Base-by-base conservation (phyloP, 2,113 vertebrate genomes). In the Daubentonia madagascariensis region DNA sequence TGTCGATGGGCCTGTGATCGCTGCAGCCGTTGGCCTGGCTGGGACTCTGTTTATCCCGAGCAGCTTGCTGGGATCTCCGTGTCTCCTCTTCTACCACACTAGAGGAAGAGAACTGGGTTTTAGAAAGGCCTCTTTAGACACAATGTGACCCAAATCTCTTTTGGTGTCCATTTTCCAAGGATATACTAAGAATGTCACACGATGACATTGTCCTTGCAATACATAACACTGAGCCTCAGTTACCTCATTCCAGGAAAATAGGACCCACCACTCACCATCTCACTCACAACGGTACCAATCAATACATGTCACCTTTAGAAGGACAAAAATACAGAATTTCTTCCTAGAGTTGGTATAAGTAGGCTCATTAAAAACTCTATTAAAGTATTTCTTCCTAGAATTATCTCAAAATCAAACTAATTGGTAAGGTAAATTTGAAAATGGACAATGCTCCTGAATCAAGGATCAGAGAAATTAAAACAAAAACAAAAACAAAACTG, bases 61-160 rank as follows among this genome's bases (percentile, higher is more conserved):
- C 99, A 67, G 96, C 91, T 91, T 99, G 99, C 95, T 99, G 99
- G 0, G 99, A 99, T 76, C 99, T 98, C 61, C 99, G 98, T 32
- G 99, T 99, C 98, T 99, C 99, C 97, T 99, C 99, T 97, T 99
- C 99, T 70, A 99, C 99, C 72, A 99, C 99, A 96, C 99, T 99
- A 76, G 23, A 91, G 3, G 79, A 57, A 3, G 95, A 98, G 94
- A 86, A 52, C 6, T 20, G 73, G 65, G 35, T 84, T 95, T 97
- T 52, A 97, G 89, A 91, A 94, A 96, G 50, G 78, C 8, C 40
- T 61, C 22, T n/a, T 72, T 35, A 83, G 73, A 72, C 20, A 68
- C 13, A 54, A 72, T 68, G 48, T 83, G 78, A 85, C 52, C 28
- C 52, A 35, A 90, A 37, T 40, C 6, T 61, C 65, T 65, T 28